Evolutionary conservation across 2,797 vertebrate species (phyloP), one percentile per base, ranked within the genome.

Genomic region (Danio choprae): DNA sequence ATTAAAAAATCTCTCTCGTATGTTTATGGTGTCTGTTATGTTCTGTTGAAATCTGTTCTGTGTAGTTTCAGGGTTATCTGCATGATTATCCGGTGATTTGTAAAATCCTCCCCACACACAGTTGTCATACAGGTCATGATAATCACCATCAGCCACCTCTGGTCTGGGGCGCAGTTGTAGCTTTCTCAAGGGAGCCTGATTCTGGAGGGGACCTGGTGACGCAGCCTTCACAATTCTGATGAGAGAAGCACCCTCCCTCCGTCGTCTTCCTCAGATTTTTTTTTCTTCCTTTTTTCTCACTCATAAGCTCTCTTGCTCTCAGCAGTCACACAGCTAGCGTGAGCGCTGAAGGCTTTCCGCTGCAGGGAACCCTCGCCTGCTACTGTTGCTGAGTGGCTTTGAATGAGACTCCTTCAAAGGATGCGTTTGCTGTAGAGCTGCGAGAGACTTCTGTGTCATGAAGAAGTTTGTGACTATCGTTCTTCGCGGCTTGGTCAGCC

Each of bases 391-490:
- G 50, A 84, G 48, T 18, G 62, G 22, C 53, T 71, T 77, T 43
- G 8, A 44, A 55, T 1, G 4, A 62, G 73, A 71, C 64, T 2
- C 56, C 60, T 80, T 64, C 12, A 65, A 63, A 53, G 51, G 62
- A 58, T 65, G 55, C 15, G 69, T 75, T 46, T 72, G 60, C 10
- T 43, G 3, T 44, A 56, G 60, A 22, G 44, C 60, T 72, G 20
- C 68, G 7, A 55, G 18, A n/a, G 20, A 62, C 53, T 74, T 48
- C 58, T 71, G 69, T 74, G 3, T 53, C 43, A 96, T 96, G 95
- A 96, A 93, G 94, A 95, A 93, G 90, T 94, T 95, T 91, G 93
- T 95, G 89, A 94, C 92, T 84, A 90, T 94, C 90, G 92, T 96
- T 89, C 88, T 96, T 83, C 92, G 91, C 77, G 93, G 94, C 89